Evolutionary conservation across 2,888 invertebrate genomes (phyloP).

Genomic region (Dryomyza anilis): DNA sequence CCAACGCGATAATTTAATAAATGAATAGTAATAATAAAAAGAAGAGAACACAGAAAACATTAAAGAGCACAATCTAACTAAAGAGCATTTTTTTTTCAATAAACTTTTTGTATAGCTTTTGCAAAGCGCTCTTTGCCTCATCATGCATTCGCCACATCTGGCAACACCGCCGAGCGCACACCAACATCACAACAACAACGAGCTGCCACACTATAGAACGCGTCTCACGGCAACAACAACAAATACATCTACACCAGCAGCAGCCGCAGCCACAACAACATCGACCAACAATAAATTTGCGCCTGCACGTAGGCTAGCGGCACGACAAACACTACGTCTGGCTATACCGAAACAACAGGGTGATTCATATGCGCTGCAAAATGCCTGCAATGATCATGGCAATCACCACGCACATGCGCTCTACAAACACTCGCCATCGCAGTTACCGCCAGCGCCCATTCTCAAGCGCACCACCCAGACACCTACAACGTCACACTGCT

Average conservation of each 20-base stretch:
- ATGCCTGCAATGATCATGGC: slow-evolving; percentile 31
- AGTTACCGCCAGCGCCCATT: slow-evolving; percentile 52
- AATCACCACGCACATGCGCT: not conserved
- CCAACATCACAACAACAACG: slow-evolving; percentile 19
- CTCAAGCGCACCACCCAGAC: slow-evolving; percentile 39
- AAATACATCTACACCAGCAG: slow-evolving; percentile 29
- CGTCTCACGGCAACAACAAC: slow-evolving; percentile 30
- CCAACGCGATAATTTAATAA: not conserved
- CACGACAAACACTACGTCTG: slow-evolving; percentile 57
- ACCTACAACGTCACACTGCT: slow-evolving; percentile 16
- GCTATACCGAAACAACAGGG: slow-evolving; percentile 59
- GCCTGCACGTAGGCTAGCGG: slow-evolving; percentile 61
- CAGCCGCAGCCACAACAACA: slow-evolving; percentile 26
- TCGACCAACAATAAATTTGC: slow-evolving; percentile 52
- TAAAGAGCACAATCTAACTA: not conserved
- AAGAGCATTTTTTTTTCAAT: not conserved
- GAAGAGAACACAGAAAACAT: not conserved
- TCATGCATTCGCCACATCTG: slow-evolving; percentile 51
- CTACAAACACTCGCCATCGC: slow-evolving; percentile 49
- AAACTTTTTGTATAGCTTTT: not conserved
- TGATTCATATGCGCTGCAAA: slow-evolving; percentile 38
- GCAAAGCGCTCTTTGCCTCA: not conserved
- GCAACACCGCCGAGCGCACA: slow-evolving; percentile 35
- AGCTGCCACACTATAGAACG: slow-evolving; percentile 25
- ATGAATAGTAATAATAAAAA: not conserved